Evolutionary conservation across 1,140 invertebrate genomes (phyloP).

Genomic region (Bradysia coprophila): DNA sequence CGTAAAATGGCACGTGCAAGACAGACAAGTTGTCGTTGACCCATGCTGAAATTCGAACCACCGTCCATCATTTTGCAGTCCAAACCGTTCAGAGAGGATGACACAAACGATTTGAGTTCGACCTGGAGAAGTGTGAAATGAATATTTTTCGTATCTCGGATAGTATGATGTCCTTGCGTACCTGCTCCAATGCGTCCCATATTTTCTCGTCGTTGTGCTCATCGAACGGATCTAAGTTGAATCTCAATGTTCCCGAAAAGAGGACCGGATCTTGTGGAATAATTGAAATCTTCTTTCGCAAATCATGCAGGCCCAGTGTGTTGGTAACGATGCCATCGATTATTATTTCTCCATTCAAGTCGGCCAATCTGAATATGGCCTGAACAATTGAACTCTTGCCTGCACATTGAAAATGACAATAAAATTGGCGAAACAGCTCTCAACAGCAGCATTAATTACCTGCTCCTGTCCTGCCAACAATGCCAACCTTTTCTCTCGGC

Average conservation of each 20-base stretch:
- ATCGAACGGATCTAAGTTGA: conserved; percentile 42
- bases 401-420: not conserved
- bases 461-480: conserved; percentile 43
- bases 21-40: conserved; percentile 61
- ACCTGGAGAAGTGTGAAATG: conserved; percentile 11
- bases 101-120: conserved; percentile 11
- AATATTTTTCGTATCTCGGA: not conserved
- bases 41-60: conserved; percentile 58
- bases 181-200: conserved; percentile 47
- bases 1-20: conserved; percentile 58
- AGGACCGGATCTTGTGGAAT: conserved; percentile 52
- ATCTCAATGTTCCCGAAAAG: conserved; percentile 36
- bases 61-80: conserved; percentile 42
- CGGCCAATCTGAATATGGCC: conserved; percentile 46
- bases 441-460: conserved; percentile 30
- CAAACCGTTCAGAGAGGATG: conserved; percentile 21
- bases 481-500: conserved; percentile 36
- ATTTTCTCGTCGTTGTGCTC: conserved; percentile 35
- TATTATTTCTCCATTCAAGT: conserved; percentile 39
- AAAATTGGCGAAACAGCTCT: conserved; percentile 26
- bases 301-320: conserved; percentile 29
- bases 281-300: conserved; percentile 35
- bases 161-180: conserved; percentile 15
- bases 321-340: conserved; percentile 38
- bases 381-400: conserved; percentile 37